These are phyloP conservation scores for Patiria pectinifera DNA, from an alignment of 53 echinoderm and acorn worm genomes.

Conservation along the genomic window DNA sequence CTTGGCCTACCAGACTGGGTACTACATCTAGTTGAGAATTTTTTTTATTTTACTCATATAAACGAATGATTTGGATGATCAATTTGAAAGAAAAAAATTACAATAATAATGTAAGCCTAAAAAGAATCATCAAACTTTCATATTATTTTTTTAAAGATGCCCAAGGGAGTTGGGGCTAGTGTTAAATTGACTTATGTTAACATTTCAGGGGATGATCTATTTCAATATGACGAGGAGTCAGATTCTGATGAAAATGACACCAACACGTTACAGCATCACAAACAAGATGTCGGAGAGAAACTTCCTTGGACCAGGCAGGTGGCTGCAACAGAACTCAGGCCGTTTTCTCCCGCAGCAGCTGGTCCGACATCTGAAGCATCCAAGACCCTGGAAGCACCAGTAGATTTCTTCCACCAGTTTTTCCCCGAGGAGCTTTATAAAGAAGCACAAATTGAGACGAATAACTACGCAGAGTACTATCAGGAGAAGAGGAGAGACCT, in stretches of 20 bases:
- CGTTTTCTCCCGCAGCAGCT: not conserved
- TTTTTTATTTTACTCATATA: too few species aligned
- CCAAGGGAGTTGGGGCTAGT: too few species aligned
- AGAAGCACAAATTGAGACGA: conserved; percentile 56
- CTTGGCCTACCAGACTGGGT: too few species aligned
- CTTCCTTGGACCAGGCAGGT: conserved; percentile 17
- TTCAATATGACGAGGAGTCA: conserved; percentile 45
- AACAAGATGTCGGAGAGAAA: not conserved
- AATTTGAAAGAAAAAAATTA: too few species aligned
- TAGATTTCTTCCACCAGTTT: conserved; percentile 59
- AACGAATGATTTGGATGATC: too few species aligned
- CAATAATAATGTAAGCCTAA: too few species aligned
- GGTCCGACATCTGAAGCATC: conserved; percentile 4
- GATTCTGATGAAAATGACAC: conserved; percentile 35
- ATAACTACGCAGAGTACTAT: conserved; percentile 69
- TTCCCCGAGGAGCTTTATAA: conserved; percentile 55
- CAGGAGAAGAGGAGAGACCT: conserved; percentile 66
- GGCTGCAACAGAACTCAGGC: not conserved
- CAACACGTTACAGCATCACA: not conserved
- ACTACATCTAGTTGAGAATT: too few species aligned
- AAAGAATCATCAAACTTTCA: too few species aligned
- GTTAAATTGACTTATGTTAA: too few species aligned
- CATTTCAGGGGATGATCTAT: conserved; percentile 4
- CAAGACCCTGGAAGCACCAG: not conserved
- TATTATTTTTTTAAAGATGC: too few species aligned